Evolutionary conservation across 2,113 vertebrate species (phyloP).

Genomic region (Urocitellus parryii): DNA sequence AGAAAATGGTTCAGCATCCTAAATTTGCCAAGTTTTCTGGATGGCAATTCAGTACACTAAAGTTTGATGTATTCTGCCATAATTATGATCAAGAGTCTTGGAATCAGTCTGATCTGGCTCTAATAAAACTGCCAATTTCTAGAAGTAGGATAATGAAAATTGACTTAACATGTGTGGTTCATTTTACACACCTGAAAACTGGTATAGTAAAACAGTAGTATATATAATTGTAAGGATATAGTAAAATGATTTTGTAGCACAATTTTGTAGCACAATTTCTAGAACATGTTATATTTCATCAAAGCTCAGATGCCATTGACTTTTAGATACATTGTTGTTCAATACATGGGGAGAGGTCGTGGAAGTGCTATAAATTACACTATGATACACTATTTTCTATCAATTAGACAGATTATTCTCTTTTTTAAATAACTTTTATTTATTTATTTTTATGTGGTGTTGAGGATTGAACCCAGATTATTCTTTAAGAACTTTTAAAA

Average conservation of each 20-base stretch:
- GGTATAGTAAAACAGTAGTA: not conserved
- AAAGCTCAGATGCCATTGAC: not conserved
- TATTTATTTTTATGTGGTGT: no score
- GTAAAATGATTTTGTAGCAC: not conserved
- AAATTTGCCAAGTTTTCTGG: not conserved
- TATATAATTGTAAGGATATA: not conserved
- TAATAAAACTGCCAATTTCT: not conserved
- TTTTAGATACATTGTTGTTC: not conserved
- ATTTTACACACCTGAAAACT: not conserved
- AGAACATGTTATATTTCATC: not conserved
- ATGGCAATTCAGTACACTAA: not conserved
- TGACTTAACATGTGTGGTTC: not conserved
- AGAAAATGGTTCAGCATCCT: not conserved
- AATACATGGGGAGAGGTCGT: not conserved
- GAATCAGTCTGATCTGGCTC: not conserved
- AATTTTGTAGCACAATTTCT: not conserved
- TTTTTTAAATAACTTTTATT: no score
- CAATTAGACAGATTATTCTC: no score
- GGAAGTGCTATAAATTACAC: not conserved
- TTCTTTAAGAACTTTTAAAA: not conserved
- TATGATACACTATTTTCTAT: not conserved
- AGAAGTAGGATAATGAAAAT: not conserved
- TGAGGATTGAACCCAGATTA: not conserved
- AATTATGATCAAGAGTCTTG: not conserved
- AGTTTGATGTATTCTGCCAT: not conserved